phyloP scores from a whole-genome alignment of 2,113 vertebrate genomes.

The Otus sunia region DNA sequence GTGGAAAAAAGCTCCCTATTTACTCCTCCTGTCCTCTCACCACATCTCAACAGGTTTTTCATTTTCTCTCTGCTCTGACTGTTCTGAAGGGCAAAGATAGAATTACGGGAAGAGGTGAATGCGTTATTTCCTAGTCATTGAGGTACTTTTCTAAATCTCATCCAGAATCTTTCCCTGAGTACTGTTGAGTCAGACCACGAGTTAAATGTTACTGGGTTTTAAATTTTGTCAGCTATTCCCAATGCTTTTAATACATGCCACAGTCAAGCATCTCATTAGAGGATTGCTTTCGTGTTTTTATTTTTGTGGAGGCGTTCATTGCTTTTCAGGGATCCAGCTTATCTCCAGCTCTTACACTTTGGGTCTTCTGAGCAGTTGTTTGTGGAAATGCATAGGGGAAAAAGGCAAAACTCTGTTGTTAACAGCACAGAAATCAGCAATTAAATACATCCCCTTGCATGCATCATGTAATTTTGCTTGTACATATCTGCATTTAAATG shows the following conservation, averaged over 20 bases:
- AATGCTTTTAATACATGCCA: not conserved
- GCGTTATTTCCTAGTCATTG: not conserved
- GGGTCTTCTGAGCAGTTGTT: not conserved
- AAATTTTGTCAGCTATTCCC: not conserved
- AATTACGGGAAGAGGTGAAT: not conserved
- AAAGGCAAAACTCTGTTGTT: not conserved
- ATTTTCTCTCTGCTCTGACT: not conserved
- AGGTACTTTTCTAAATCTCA: not conserved
- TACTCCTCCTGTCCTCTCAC: not conserved
- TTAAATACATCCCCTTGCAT: not conserved
- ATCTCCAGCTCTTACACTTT: not conserved
- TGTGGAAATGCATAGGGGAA: not conserved
- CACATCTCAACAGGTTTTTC: not conserved
- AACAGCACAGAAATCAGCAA: not conserved
- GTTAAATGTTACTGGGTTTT: not conserved
- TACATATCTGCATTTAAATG: not conserved
- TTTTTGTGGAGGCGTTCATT: not conserved
- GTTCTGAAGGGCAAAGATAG: not conserved
- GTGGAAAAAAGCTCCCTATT: not conserved
- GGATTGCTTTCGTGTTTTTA: not conserved
- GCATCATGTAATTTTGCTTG: not conserved
- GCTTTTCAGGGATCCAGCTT: not conserved
- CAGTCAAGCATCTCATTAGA: not conserved
- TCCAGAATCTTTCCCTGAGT: not conserved
- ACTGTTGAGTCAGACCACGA: not conserved